phyloP scores from a whole-genome alignment of 2,888 invertebrate species.

The Microctonus brassicae region DNA sequence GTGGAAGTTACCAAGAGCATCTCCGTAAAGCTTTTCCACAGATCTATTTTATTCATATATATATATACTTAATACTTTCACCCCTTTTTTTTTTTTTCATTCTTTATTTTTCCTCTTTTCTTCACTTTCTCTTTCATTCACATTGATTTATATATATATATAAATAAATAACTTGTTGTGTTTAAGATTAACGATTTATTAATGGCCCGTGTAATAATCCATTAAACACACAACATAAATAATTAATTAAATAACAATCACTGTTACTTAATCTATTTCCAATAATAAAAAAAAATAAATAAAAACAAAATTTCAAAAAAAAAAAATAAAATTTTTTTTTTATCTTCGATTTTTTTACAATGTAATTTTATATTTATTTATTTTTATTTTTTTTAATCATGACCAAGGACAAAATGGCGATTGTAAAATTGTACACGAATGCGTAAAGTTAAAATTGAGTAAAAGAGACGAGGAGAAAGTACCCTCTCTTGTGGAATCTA shows the following conservation, averaged over 20 bases:
- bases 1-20: slow-evolving; percentile 38
- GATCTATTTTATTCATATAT: slow-evolving; percentile 29
- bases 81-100: background rate
- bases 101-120: background rate
- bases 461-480: slow-evolving; percentile 21
- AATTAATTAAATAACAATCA: slow-evolving; percentile 18
- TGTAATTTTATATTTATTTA: too few relatives aligned
- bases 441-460: slow-evolving; percentile 5
- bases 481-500: slow-evolving; percentile 27
- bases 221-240: slow-evolving; percentile 50
- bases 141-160: too few relatives aligned
- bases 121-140: slow-evolving; percentile 42
- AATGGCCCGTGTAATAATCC: slow-evolving; percentile 69
- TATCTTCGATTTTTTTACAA: too few relatives aligned
- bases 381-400: background rate
- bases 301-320: background rate
- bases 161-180: slow-evolving; percentile 67
- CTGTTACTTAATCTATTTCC: background rate
- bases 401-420: slow-evolving; percentile 30
- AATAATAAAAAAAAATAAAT: slow-evolving; percentile 19
- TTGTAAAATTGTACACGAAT: slow-evolving; percentile 17
- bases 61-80: background rate
- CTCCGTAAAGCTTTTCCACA: slow-evolving; percentile 46
- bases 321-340: too few relatives aligned
- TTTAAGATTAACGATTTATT: slow-evolving; percentile 68